Conservation (phyloP, 1,140 invertebrate species). For the Tetramorium simillimum region DNA sequence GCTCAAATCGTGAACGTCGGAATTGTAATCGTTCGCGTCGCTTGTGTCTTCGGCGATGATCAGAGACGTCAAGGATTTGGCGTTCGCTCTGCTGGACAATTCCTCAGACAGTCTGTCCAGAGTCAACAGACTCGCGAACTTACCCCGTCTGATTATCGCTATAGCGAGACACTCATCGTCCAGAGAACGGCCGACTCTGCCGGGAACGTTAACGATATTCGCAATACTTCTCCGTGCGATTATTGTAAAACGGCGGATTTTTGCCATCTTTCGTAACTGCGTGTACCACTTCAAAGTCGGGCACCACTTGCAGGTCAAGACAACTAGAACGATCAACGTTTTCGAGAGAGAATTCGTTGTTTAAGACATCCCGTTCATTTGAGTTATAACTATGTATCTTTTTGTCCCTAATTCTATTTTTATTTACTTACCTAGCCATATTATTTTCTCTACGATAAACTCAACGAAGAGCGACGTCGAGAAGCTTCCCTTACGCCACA, state of each 20-base stretch:
- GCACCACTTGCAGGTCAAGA: slow-evolving; percentile 70
- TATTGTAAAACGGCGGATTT: slow-evolving; percentile 1
- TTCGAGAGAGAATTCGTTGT: background rate
- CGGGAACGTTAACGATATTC: background rate
- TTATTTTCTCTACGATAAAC: slow-evolving; percentile 70
- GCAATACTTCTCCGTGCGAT: slow-evolving; percentile 16
- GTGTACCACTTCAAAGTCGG: slow-evolving; percentile 65
- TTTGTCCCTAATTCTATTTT: background rate
- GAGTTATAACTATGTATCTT: background rate
- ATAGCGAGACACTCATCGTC: slow-evolving; percentile 7
- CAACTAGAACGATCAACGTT: background rate
- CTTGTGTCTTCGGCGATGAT: slow-evolving; percentile 56
- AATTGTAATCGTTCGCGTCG: slow-evolving; percentile 32
- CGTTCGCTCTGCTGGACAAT: background rate
- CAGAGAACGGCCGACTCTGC: slow-evolving; percentile 17
- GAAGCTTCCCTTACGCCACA: slow-evolving; percentile 66
- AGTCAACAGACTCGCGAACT: slow-evolving; percentile 21
- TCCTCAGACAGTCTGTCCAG: background rate
- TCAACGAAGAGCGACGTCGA: slow-evolving; percentile 63
- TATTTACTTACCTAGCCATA: slow-evolving; percentile 69
- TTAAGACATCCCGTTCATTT: background rate
- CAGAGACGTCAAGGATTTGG: slow-evolving; percentile 63
- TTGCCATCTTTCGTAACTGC: slow-evolving; percentile 48
- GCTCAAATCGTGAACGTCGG: slow-evolving; percentile 49
- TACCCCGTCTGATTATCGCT: background rate